Percentiles rank a stretch among this genome's conserved stretches.
Conservation (phyloP, 1,140 invertebrate species). For the Eubasilissa regina region DNA sequence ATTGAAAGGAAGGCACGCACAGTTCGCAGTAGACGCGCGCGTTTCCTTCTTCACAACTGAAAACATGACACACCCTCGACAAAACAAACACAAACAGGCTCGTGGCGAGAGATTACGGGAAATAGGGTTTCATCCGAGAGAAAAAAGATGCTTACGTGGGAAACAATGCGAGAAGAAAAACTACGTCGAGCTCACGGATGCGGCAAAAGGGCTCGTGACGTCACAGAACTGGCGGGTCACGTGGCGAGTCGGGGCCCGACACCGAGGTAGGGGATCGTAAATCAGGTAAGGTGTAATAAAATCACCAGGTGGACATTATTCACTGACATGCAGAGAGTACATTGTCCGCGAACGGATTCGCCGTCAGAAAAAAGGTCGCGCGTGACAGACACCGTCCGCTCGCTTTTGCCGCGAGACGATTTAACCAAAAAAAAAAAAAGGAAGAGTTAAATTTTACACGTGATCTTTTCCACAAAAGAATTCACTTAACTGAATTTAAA, state of each 20-base stretch:
- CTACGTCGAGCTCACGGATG: not conserved
- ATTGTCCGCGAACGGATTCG: not conserved
- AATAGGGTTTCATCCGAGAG: slow-evolving; percentile 11
- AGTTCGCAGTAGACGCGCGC: too few relatives aligned
- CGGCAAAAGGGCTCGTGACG: slow-evolving; percentile 2
- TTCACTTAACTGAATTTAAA: too few relatives aligned
- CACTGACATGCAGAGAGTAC: slow-evolving; percentile 6
- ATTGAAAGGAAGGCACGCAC: too few relatives aligned
- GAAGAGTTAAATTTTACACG: too few relatives aligned
- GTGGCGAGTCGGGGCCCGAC: not conserved
- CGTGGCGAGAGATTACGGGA: slow-evolving; percentile 14
- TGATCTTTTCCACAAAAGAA: too few relatives aligned
- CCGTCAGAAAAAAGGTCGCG: not conserved
- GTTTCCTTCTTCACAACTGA: not conserved
- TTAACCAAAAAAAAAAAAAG: not conserved
- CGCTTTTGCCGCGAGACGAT: not conserved
- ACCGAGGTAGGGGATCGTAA: slow-evolving; percentile 4
- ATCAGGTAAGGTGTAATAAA: slow-evolving; percentile 36
- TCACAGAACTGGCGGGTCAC: slow-evolving; percentile 4
- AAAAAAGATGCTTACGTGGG: slow-evolving; percentile 14
- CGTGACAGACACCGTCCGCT: not conserved
- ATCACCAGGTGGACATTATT: slow-evolving; percentile 26
- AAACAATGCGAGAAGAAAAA: not conserved
- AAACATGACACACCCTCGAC: slow-evolving; percentile 5
- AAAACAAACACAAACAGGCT: slow-evolving; percentile 25